phyloP scores from a whole-genome alignment of 2,888 invertebrate species.

The Iphiclides podalirius region DNA sequence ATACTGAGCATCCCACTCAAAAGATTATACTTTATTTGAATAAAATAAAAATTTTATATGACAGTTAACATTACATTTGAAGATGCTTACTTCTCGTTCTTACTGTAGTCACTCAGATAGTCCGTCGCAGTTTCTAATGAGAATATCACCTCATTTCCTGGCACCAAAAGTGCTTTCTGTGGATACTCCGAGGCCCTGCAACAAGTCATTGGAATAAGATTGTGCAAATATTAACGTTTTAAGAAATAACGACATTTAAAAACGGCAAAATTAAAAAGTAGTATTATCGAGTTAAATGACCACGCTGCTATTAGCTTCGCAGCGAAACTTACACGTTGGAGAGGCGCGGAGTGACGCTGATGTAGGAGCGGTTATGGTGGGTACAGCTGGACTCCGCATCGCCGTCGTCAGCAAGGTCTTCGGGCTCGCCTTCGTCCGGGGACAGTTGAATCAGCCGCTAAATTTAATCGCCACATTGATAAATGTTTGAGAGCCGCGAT shows the following conservation, averaged over 20 bases:
- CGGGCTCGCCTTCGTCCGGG: conserved; percentile 54
- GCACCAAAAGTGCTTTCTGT: conserved; percentile 89
- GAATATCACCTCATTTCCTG: conserved; percentile 96
- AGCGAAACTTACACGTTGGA: conserved; percentile 50
- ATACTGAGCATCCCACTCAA: no score
- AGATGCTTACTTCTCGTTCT: conserved; percentile 51
- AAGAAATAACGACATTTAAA: no score
- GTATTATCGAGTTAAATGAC: no score
- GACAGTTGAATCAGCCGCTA: conserved; percentile 59
- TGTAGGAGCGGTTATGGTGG: conserved; percentile 69
- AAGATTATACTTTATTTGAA: no score
- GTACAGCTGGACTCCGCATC: conserved; percentile 46
- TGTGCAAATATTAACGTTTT: no score
- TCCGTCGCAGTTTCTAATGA: conserved; percentile 97
- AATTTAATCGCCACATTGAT: conserved; percentile 19
- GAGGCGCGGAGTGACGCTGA: conserved; percentile 65
- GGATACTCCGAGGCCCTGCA: conserved; percentile 88
- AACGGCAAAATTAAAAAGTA: no score
- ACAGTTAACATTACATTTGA: no score
- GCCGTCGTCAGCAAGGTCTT: conserved; percentile 57
- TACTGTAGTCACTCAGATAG: conserved; percentile 94
- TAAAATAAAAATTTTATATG: no score
- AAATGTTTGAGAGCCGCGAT: background rate
- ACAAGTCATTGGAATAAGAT: no score
- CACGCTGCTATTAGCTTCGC: no score